Evolutionary conservation across 2,797 vertebrate species (phyloP).

Genomic region (Ctenochaetus hawaiiensis): DNA sequence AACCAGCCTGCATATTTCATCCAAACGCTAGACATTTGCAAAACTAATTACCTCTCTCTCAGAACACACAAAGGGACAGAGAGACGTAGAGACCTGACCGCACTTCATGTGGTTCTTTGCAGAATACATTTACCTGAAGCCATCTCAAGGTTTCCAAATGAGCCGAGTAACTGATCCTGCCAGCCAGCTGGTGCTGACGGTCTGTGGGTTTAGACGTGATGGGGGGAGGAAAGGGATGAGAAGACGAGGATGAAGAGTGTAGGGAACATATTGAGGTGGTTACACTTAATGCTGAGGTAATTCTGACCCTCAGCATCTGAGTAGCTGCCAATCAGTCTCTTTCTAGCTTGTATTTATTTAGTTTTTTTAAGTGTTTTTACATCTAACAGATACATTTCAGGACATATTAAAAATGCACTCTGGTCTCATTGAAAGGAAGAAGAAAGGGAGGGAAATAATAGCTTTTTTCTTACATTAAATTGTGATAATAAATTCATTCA

Average conservation of each 20-base stretch:
- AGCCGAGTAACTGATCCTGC: constrained; percentile 44
- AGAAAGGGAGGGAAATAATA: neutral
- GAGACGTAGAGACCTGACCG: constrained; percentile 25
- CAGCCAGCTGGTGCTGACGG: constrained; percentile 41
- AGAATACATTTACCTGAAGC: constrained; percentile 60
- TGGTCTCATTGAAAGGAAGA: neutral
- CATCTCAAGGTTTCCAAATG: constrained; percentile 46
- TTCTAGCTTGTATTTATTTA: too few species aligned
- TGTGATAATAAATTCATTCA: neutral
- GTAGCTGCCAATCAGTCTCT: too few species aligned
- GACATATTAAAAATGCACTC: neutral
- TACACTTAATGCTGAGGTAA: constrained; percentile 22
- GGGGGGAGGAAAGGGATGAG: constrained; percentile 35
- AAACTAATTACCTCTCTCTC: constrained; percentile 37
- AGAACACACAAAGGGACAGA: constrained; percentile 1
- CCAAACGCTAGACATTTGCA: constrained; percentile 22
- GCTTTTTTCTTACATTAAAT: neutral
- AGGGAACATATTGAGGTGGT: constrained; percentile 35
- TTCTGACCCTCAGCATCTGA: too few species aligned
- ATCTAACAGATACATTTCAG: too few species aligned
- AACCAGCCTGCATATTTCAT: neutral
- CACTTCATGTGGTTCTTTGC: constrained; percentile 29
- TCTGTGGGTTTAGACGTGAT: constrained; percentile 46
- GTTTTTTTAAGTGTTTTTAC: too few species aligned
- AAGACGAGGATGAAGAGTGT: neutral